These are phyloP conservation scores for Pelobates cultripes DNA, from an alignment of 2,797 vertebrate genomes.

Conservation along the genomic window DNA sequence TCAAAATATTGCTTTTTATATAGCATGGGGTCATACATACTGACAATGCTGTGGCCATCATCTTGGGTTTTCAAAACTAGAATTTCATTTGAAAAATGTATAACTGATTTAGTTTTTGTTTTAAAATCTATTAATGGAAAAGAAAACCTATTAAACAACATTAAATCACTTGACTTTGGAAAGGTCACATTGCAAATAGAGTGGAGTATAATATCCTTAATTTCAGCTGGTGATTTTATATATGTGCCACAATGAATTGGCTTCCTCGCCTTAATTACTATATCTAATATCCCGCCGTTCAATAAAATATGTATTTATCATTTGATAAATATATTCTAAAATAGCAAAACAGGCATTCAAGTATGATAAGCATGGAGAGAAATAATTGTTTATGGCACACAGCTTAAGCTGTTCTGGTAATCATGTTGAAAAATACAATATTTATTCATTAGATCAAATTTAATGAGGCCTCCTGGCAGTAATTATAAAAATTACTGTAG, in stretches of 20 bases:
- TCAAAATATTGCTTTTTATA: no score
- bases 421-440: conserved; percentile 99
- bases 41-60: no score
- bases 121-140: neutral
- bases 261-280: conserved; percentile 24
- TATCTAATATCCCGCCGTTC: conserved; percentile 28
- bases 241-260: neutral
- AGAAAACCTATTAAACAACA: neutral
- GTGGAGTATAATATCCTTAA: neutral
- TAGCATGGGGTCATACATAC: no score
- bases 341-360: conserved; percentile 85
- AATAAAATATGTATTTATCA: conserved; percentile 39
- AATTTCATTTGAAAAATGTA: no score
- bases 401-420: conserved; percentile 99
- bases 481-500: conserved; percentile 99
- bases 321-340: conserved; percentile 72
- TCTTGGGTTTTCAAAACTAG: no score
- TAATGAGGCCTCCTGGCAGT: conserved; percentile 99
- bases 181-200: neutral
- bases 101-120: no score
- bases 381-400: conserved; percentile 99
- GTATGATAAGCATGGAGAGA: conserved; percentile 96
- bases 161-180: neutral
- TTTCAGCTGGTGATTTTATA: neutral
- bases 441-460: conserved; percentile 99